Evolutionary conservation across 92 coral and sea anemone genomes (phyloP).

Genomic region (Muricea muricata): DNA sequence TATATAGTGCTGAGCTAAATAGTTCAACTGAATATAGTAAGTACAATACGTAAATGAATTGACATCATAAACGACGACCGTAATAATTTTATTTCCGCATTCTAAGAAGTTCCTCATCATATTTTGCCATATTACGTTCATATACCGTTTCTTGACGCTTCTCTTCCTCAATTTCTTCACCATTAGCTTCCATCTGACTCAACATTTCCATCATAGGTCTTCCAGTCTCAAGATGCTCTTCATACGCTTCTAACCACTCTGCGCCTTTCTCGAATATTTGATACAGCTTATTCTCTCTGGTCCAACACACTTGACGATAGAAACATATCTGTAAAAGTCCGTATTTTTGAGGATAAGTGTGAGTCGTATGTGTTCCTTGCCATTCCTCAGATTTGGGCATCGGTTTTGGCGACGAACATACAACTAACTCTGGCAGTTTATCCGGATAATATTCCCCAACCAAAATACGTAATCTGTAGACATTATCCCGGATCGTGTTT

Average conservation of each 20-base stretch:
- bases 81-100: not conserved
- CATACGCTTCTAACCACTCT: slow-evolving; percentile 91
- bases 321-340: slow-evolving; percentile 76
- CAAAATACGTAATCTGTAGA: slow-evolving; percentile 70
- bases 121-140: not conserved
- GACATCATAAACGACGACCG: not conserved
- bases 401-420: slow-evolving; percentile 64
- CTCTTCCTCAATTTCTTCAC: slow-evolving; percentile 3
- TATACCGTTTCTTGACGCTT: not conserved
- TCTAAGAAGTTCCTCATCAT: not conserved
- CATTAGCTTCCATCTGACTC: not conserved
- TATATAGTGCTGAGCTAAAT: too few relatives aligned
- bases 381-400: slow-evolving; percentile 24
- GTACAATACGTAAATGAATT: too few relatives aligned
- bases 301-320: slow-evolving; percentile 68
- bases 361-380: slow-evolving; percentile 23
- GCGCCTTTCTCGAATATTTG: slow-evolving; percentile 82
- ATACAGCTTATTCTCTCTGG: slow-evolving; percentile 69
- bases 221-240: slow-evolving; percentile 74
- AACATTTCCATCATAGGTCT: slow-evolving; percentile 19
- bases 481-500: slow-evolving; percentile 55
- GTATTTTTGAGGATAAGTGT: slow-evolving; percentile 55
- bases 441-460: slow-evolving; percentile 75
- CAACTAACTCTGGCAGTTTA: slow-evolving; percentile 73
- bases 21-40: too few relatives aligned